Conservation (phyloP, 1,140 invertebrate species). For the Panagrolaimus sp. region DNA sequence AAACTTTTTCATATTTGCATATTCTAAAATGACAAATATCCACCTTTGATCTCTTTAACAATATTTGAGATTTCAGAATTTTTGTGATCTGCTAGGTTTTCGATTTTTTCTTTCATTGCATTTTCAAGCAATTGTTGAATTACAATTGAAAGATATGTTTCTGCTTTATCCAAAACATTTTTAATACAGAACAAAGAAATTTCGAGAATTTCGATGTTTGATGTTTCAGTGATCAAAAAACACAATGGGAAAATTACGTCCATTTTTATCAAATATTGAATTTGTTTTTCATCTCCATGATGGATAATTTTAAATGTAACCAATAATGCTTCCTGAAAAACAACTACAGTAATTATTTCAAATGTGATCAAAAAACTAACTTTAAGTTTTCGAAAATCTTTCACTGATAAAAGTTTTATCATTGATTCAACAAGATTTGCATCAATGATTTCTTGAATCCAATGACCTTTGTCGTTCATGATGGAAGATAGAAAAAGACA, state of each 20-base stretch:
- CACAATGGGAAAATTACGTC: slow-evolving; percentile 67
- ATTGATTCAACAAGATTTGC: slow-evolving; percentile 88
- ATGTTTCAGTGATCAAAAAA: slow-evolving; percentile 72
- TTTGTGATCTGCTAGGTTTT: too few relatives aligned
- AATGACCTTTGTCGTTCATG: slow-evolving; percentile 90
- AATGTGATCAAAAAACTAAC: slow-evolving; percentile 17
- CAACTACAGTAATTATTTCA: neutral
- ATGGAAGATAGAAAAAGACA: slow-evolving; percentile 99
- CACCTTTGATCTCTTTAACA: too few relatives aligned
- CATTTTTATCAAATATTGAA: slow-evolving; percentile 73
- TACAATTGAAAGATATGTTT: neutral
- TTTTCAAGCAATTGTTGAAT: too few relatives aligned
- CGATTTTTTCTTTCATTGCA: too few relatives aligned
- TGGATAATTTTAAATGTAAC: slow-evolving; percentile 96
- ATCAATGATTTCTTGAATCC: slow-evolving; percentile 94
- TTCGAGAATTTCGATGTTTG: slow-evolving; percentile 78
- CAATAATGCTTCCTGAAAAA: slow-evolving; percentile 81
- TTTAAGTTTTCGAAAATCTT: slow-evolving; percentile 97
- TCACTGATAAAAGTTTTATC: slow-evolving; percentile 79
- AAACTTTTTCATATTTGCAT: too few relatives aligned
- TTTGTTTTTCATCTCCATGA: slow-evolving; percentile 84
- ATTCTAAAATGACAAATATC: too few relatives aligned
- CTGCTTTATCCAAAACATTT: slow-evolving; percentile 64
- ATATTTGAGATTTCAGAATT: too few relatives aligned
- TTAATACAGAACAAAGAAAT: slow-evolving; percentile 78